These are phyloP conservation scores for Endotricha flammealis DNA, from an alignment of 2,888 invertebrate genomes.

Conservation along the genomic window DNA sequence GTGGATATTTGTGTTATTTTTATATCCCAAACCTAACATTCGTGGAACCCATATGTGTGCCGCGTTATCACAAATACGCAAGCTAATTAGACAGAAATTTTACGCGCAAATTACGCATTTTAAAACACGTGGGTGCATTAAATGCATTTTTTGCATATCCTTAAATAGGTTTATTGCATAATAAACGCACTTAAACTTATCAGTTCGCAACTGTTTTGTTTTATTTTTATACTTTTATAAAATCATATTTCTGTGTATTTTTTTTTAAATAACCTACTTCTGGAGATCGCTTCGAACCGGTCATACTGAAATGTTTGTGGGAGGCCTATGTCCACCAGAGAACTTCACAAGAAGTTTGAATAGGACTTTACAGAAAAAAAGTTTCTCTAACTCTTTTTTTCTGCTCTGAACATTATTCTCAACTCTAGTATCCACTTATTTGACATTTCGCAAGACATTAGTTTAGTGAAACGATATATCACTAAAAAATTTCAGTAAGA, in stretches of 20 bases:
- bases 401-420: too few species aligned
- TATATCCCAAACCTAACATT: background rate
- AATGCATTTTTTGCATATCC: conserved; percentile 7
- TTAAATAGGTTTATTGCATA: conserved; percentile 6
- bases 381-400: too few species aligned
- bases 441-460: too few species aligned
- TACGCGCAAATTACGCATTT: conserved; percentile 38
- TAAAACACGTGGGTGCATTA: conserved; percentile 9
- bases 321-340: too few species aligned
- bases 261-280: too few species aligned
- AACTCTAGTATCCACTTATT: too few species aligned
- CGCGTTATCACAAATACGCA: conserved; percentile 42
- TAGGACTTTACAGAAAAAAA: too few species aligned
- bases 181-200: conserved; percentile 15
- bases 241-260: background rate
- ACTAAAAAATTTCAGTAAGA: too few species aligned
- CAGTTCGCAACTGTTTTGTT: background rate
- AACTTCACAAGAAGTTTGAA: too few species aligned
- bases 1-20: background rate
- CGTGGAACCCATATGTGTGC: conserved; percentile 3
- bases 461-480: too few species aligned
- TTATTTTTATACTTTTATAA: background rate
- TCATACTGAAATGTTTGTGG: too few species aligned
- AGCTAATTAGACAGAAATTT: conserved; percentile 37
- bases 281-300: too few species aligned